Percentiles rank a stretch among this genome's conserved stretches.
Evolutionary conservation across 2,797 vertebrate genomes (phyloP).

Genomic region (Acanthis flammea): DNA sequence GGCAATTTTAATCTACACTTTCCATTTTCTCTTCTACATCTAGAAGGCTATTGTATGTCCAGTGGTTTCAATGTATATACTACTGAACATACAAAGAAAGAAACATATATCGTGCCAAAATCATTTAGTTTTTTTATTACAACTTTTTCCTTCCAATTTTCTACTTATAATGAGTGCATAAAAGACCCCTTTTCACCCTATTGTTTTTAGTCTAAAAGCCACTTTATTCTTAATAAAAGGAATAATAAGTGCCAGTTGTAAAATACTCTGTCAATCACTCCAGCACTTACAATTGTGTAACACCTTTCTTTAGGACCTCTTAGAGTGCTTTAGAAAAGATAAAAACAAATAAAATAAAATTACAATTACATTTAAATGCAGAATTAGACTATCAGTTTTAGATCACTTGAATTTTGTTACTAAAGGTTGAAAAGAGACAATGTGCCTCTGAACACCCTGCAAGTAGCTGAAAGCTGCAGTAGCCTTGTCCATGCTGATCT

Average conservation of each 20-base stretch:
- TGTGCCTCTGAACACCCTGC: constrained; percentile 37
- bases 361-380: constrained; percentile 70
- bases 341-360: constrained; percentile 79
- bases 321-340: constrained; percentile 74
- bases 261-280: constrained; percentile 79
- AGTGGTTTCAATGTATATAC: constrained; percentile 27
- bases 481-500: constrained; percentile 37
- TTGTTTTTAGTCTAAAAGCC: constrained; percentile 81
- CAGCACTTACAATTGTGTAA: constrained; percentile 68
- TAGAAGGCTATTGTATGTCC: constrained; percentile 43
- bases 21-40: constrained; percentile 24
- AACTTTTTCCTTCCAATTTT: constrained; percentile 74
- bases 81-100: constrained; percentile 56
- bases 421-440: constrained; percentile 64
- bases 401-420: constrained; percentile 70
- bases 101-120: constrained; percentile 60
- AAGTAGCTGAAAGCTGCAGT: constrained; percentile 48
- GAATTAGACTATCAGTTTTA: constrained; percentile 71
- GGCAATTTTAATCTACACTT: constrained; percentile 41
- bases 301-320: constrained; percentile 70
- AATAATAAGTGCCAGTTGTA: constrained; percentile 76
- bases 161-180: constrained; percentile 75
- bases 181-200: constrained; percentile 72
- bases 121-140: constrained; percentile 69
- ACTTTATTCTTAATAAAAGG: constrained; percentile 77